Base-by-base conservation (phyloP, 2,888 invertebrate genomes). In the Lithophane semibrunnea region DNA sequence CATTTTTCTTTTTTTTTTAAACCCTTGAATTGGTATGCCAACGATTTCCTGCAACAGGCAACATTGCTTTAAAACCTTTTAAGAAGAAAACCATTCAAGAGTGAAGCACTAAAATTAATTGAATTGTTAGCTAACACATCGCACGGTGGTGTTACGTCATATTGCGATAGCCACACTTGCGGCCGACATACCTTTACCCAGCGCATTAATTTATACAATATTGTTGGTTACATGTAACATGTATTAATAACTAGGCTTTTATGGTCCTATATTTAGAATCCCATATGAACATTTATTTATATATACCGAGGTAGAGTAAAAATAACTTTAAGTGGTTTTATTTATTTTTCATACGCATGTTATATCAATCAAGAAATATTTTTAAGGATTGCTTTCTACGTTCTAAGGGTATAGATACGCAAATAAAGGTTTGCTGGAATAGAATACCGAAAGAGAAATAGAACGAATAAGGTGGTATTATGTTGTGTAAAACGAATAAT, bases 141-240 rank as follows among this genome's bases (percentile, higher is more conserved):
- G 18, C 7, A 42, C 10, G 2, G 3, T 10, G 8, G 37, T 54
- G 52, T 60, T n/a, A 21, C 44, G 49, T 54, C 24, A 49, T 56
- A 56, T 44, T 13, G 9, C 60, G 21, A 63, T 61, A 67, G 66
- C 69, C 75, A 9, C 73, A 58, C 56, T 56, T 52, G 70, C 18
- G 69, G 54, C 54, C 29, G 52, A 69, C 37, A 65, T 29, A 24
- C 58, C 29, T 47, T 44, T 29, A 66, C 56, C 21, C 13, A 29
- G 13, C 18, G 58, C 8, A 60, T 75, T 54, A 65, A 80, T 80
- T 65, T 65, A 9, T 18, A 3, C 44, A 52, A 64, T 47, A 64
- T 37, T 52, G 56, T 65, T 29, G 29, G 18, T n/a, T 56, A 42
- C 42, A 75, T 60, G 47, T 21, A n/a, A 60, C 61, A 42, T 60